phyloP scores from a whole-genome alignment of 92 coral and sea anemone species.

The Palythoa grandis region DNA sequence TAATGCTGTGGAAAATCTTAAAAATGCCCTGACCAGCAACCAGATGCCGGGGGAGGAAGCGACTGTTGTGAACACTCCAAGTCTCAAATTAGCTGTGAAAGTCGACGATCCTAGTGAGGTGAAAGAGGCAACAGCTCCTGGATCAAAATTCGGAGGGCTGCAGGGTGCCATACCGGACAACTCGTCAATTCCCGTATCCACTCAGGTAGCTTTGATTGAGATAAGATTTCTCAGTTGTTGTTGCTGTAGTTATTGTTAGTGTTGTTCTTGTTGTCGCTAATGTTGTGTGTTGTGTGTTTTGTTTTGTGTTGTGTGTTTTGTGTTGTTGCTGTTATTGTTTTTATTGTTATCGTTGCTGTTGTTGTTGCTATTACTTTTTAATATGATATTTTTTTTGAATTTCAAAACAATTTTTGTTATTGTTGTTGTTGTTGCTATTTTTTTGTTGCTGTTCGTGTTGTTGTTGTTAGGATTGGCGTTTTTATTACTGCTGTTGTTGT shows the following conservation, averaged over 20 bases:
- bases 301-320: too few relatives aligned
- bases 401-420: too few relatives aligned
- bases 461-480: too few relatives aligned
- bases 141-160: conserved; percentile 28
- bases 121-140: conserved; percentile 12
- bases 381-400: too few relatives aligned
- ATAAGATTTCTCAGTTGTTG: neutral
- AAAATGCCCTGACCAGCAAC: neutral
- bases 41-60: conserved; percentile 30
- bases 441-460: too few relatives aligned
- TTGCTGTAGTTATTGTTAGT: too few relatives aligned
- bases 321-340: neutral
- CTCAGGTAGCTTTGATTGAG: conserved; percentile 5
- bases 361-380: too few relatives aligned
- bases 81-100: conserved; percentile 6
- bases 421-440: too few relatives aligned
- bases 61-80: conserved; percentile 5
- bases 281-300: too few relatives aligned
- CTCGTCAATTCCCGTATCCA: neutral
- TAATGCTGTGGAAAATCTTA: neutral
- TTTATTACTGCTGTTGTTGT: too few relatives aligned
- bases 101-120: conserved; percentile 13
- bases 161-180: neutral
- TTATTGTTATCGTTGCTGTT: too few relatives aligned
- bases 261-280: too few relatives aligned